Percentiles rank a stretch among this genome's conserved stretches.
Conservation (phyloP, 2,888 invertebrate genomes). For the Eilema sororculum region DNA sequence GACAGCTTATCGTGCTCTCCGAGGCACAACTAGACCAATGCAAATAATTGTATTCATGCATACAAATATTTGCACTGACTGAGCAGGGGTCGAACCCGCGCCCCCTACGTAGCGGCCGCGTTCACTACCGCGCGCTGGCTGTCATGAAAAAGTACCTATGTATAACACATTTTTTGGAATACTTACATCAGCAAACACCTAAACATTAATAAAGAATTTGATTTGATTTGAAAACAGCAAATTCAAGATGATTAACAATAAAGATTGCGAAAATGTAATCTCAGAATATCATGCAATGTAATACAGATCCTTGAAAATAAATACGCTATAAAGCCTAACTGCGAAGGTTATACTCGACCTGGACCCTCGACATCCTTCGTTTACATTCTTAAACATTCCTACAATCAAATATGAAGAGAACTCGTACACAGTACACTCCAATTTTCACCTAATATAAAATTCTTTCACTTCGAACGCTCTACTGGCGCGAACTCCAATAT, state of each 20-base stretch:
- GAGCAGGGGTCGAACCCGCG: too few species aligned
- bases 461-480: not conserved
- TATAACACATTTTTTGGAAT: too few species aligned
- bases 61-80: too few species aligned
- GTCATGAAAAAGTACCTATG: too few species aligned
- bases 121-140: too few species aligned
- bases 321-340: not conserved
- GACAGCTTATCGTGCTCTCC: too few species aligned
- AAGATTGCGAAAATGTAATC: not conserved
- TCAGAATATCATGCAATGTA: not conserved
- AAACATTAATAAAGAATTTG: not conserved
- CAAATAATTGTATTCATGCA: too few species aligned
- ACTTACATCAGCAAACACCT: too few species aligned
- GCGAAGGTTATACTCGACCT: not conserved
- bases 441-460: not conserved
- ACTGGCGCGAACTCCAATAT: constrained; percentile 1
- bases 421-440: not conserved
- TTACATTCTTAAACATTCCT: not conserved
- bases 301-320: constrained; percentile 1
- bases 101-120: too few species aligned
- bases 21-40: too few species aligned
- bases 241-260: not conserved
- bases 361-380: not conserved
- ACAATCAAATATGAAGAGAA: not conserved
- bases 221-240: not conserved